These are phyloP conservation scores for Oxystoma pomonae DNA, from an alignment of 2,888 invertebrate genomes.

Conservation along the genomic window DNA sequence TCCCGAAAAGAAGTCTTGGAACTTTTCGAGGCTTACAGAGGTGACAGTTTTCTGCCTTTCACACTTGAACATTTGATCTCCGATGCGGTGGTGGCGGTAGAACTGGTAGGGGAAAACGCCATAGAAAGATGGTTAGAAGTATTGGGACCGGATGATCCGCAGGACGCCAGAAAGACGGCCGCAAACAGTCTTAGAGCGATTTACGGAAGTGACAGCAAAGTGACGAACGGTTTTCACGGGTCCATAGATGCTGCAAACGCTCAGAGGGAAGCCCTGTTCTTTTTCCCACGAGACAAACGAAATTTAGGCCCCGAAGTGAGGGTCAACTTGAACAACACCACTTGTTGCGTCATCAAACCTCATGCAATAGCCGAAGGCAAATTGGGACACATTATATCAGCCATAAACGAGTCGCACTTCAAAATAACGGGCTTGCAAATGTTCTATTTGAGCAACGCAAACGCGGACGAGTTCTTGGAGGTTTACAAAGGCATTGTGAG, in stretches of 20 bases:
- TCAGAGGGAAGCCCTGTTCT: conserved; percentile 54
- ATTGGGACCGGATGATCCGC: conserved; percentile 61
- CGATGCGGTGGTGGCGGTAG: conserved; percentile 66
- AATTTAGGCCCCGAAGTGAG: conserved; percentile 45
- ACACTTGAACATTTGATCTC: conserved; percentile 62
- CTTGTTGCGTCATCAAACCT: conserved; percentile 84
- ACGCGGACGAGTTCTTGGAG: conserved; percentile 89
- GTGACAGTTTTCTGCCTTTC: conserved; percentile 62
- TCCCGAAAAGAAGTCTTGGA: conserved; percentile 53
- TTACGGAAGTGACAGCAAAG: conserved; percentile 64
- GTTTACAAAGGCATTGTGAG: conserved; percentile 86
- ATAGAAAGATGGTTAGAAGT: conserved; percentile 56
- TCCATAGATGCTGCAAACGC: conserved; percentile 57
- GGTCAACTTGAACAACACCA: conserved; percentile 62
- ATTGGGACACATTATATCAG: conserved; percentile 65
- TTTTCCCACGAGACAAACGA: conserved; percentile 51
- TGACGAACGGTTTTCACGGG: conserved; percentile 67
- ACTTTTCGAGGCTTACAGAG: conserved; percentile 41
- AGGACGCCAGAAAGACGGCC: conserved; percentile 51
- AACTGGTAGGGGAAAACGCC: conserved; percentile 69
- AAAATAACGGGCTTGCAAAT: conserved; percentile 48
- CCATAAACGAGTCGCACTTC: conserved; percentile 68
- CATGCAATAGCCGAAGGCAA: conserved; percentile 77
- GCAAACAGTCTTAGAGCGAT: conserved; percentile 59
- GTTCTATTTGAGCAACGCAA: conserved; percentile 71